Conservation (phyloP, 2,888 invertebrate genomes). For the Dasypogon diadema region DNA sequence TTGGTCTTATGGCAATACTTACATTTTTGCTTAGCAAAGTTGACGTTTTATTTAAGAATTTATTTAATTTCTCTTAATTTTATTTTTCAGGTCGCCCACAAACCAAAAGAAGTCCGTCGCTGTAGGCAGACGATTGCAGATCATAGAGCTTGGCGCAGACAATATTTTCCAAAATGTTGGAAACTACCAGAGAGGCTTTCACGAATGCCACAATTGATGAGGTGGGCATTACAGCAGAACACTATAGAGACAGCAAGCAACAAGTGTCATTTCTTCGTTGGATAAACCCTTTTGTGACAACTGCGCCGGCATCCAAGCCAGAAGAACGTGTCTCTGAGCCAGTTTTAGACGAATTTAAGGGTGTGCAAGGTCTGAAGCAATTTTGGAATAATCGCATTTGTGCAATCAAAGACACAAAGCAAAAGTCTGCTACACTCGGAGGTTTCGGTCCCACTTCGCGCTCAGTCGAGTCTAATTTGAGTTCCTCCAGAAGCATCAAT, state of each 20-base stretch:
- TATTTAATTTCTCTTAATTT: no score
- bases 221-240: background rate
- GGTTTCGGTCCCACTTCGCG: conserved; percentile 27
- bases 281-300: conserved; percentile 34
- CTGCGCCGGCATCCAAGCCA: background rate
- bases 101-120: background rate
- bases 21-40: no score
- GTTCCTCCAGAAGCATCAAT: conserved; percentile 42
- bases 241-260: conserved; percentile 35
- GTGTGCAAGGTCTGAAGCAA: conserved; percentile 66
- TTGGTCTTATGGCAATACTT: no score
- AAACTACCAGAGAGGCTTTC: conserved; percentile 9
- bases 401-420: conserved; percentile 56
- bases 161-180: conserved; percentile 25
- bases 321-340: background rate
- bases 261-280: conserved; percentile 41
- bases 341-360: conserved; percentile 62
- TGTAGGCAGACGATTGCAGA: background rate
- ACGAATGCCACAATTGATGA: conserved; percentile 5
- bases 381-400: conserved; percentile 68
- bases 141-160: background rate
- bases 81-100: background rate
- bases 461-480: conserved; percentile 12
- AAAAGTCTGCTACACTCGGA: conserved; percentile 58
- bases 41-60: no score